Conservation (phyloP, 2,888 invertebrate species). For the Sarcophaga variegata region DNA sequence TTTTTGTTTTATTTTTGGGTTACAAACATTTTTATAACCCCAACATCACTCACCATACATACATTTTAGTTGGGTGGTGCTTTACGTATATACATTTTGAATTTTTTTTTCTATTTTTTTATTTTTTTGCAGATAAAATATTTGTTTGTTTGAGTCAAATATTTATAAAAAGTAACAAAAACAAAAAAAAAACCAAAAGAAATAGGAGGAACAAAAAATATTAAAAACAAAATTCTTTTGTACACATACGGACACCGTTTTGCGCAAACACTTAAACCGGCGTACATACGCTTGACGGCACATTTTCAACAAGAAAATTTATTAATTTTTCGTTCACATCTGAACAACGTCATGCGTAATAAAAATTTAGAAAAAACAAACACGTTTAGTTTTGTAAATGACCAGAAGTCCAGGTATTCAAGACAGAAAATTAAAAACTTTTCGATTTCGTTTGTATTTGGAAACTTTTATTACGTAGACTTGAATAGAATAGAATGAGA, state of each 20-base stretch:
- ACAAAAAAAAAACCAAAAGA: constrained; percentile 2
- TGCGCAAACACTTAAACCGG: constrained; percentile 23
- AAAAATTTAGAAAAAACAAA: too few species aligned
- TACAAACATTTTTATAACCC: constrained; percentile 41
- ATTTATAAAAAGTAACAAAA: constrained; percentile 20
- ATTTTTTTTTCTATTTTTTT: not conserved
- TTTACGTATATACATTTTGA: not conserved
- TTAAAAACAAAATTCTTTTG: constrained; percentile 6
- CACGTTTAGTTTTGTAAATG: too few species aligned
- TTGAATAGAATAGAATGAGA: too few species aligned
- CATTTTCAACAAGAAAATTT: constrained; percentile 16
- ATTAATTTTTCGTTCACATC: not conserved
- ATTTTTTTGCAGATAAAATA: constrained; percentile 49
- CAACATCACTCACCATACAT: constrained; percentile 33
- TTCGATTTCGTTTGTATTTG: too few species aligned
- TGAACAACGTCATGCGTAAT: not conserved
- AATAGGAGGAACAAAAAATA: constrained; percentile 3
- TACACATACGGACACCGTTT: constrained; percentile 9
- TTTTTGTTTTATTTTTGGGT: constrained; percentile 28
- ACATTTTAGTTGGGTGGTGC: constrained; percentile 26
- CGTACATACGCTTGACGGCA: constrained; percentile 12
- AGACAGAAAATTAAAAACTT: too few species aligned
- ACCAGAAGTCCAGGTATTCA: too few species aligned
- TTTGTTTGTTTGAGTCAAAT: constrained; percentile 62
- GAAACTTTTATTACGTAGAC: too few species aligned